These are phyloP conservation scores for Sylvia atricapilla DNA, from an alignment of 2,113 vertebrate genomes.

Conservation along the genomic window DNA sequence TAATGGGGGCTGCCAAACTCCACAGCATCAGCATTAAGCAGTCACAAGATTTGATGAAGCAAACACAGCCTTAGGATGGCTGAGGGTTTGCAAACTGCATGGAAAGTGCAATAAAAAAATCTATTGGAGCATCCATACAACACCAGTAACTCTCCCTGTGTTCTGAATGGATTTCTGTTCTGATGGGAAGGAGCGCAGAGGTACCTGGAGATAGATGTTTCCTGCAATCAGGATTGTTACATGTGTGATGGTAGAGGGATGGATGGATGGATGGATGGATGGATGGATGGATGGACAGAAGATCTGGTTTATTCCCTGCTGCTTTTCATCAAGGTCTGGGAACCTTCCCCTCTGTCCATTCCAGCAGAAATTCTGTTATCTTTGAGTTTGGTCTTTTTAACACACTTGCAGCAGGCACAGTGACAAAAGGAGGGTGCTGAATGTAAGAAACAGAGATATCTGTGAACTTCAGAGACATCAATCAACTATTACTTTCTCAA, in stretches of 20 bases:
- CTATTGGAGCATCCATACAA: background rate
- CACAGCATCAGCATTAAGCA: slow-evolving; percentile 13
- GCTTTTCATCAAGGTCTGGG: background rate
- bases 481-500: background rate
- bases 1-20: slow-evolving; percentile 29
- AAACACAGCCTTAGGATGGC: background rate
- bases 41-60: slow-evolving; percentile 44
- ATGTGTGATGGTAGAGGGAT: background rate
- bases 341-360: background rate
- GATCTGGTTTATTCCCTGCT: background rate
- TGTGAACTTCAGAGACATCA: background rate
- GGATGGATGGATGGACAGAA: background rate
- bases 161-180: background rate
- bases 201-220: background rate
- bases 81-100: background rate
- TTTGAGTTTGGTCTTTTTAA: background rate
- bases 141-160: background rate
- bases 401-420: background rate
- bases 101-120: background rate
- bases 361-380: background rate
- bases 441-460: background rate
- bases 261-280: background rate
- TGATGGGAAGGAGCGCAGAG: background rate
- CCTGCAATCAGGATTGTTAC: background rate
- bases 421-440: background rate